Evolutionary conservation across 2,113 vertebrate genomes (phyloP), one percentile per base, ranked within the genome.

Genomic region (Nycticebus coucang): DNA sequence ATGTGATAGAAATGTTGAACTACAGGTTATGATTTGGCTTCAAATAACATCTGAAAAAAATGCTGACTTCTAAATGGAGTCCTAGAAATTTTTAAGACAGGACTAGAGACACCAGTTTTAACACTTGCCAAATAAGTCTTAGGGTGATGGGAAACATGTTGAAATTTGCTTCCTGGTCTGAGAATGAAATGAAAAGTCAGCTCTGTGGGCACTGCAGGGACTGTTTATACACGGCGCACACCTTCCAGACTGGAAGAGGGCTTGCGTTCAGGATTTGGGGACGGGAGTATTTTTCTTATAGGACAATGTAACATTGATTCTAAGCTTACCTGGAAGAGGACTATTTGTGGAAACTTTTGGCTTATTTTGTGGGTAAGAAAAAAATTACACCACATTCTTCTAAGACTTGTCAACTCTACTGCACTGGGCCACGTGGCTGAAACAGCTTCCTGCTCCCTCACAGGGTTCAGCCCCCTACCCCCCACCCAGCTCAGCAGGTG

Each of bases 351-450:
- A 26, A 68, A 4, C 2, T 72, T 77, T 55, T 45, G 87, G 57
- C 22, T 93, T 88, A 50, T 87, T 94, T 82, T 90, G 21, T 85
- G 41, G n/a, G 24, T 53, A 68, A 68, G 80, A 62, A 93, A 87
- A 53, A 60, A 37, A 22, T 86, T 35, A 59, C 68, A 1, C 53
- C 19, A 37, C 75, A 82, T 93, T 28, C 30, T 84, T 92, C 77
- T 72, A 82, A 83, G 15, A 41, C n/a, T 17, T 50, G 78, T 79
- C 30, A 45, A n/a, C 57, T 60, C 19, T n/a, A 22, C 18, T 35
- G 55, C 30, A 1, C 1, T 81, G 50, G 14, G 35, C 15, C 22
- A 2, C 2, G 9, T 10, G 83, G 28, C 28, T 2, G 50, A 45
- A 11, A 15, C 30, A 21, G 4, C 18, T 41, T 21, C 7, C 15